Base-by-base conservation (phyloP, 2,113 vertebrate species). In the Podilymbus podiceps region DNA sequence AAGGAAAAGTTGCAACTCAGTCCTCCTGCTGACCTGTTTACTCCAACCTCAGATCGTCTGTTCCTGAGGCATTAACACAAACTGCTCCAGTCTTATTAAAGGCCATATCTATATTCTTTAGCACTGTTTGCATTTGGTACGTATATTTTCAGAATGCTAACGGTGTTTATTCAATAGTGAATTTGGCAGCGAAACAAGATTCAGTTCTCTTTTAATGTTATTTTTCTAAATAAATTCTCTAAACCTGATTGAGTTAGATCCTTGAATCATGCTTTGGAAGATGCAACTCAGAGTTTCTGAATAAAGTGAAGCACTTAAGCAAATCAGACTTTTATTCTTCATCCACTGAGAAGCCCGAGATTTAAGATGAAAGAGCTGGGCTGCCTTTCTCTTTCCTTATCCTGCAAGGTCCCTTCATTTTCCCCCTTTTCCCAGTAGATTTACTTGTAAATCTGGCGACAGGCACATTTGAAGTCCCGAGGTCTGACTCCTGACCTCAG, bases 401-500 rank as follows among this genome's bases (percentile, higher is more conserved):
- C 64, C 80, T 49, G 79, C 52, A 53, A 68, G 42, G 68, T 67
- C 62, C 88, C 92, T 95, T 94, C 92, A 81, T 97, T 95, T 95
- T 93, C 52, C 63, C 89, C 50, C 63, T 97, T 95, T 97, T 87
- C 91, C 97, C 91, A 81, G 85, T 66, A 97, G 95, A 97, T 89
- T 93, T 91, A 95, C 95, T 96, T 97, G 93, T 94, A 98, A 95
- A 95, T 94, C 96, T 90, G 76, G 77, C 79, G 83, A 94, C 60
- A 88, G 90, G 69, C 91, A 93, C 72, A 76, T 95, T 78, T 94
- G 85, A 77, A 96, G 93, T 93, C 96, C 82, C 68, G 76, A 88
- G 95, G 77, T 96, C 94, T 93, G 95, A 97, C 95, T 97, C 85
- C 93, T 97, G 97, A 98, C 97, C 97, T 97, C 80, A 9, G 87